A percentile compares a stretch with the other conserved stretches of the same genome.
Conservation (phyloP, 1,140 invertebrate species). For the Drosophila hydei region DNA sequence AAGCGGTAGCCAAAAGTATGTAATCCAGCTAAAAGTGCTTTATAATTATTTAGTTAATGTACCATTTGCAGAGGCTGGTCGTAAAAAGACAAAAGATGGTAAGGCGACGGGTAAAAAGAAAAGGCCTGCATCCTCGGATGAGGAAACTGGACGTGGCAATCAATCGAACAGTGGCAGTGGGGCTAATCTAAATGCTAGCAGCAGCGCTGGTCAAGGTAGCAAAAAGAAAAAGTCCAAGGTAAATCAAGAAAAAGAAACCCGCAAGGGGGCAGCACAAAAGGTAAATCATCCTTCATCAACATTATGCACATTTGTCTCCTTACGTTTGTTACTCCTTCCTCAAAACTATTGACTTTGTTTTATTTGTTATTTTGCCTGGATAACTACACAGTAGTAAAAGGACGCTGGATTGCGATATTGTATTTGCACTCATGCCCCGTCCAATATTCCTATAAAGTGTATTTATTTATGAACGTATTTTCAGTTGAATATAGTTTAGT, state of each 20-base stretch:
- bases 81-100: constrained; percentile 85
- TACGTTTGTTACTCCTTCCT: constrained; percentile 13
- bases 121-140: constrained; percentile 78
- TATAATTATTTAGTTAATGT: background rate
- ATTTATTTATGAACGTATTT: constrained; percentile 2
- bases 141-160: constrained; percentile 58
- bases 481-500: background rate
- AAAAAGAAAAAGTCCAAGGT: constrained; percentile 84
- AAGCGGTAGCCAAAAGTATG: constrained; percentile 85
- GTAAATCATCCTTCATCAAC: constrained; percentile 79
- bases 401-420: too few species aligned
- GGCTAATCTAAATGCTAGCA: constrained; percentile 49
- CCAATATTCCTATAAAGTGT: background rate
- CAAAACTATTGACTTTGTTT: constrained; percentile 36
- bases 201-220: constrained; percentile 73
- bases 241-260: constrained; percentile 84
- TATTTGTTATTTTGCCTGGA: constrained; percentile 7
- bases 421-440: background rate
- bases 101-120: constrained; percentile 83
- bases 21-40: background rate
- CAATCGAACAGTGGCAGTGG: constrained; percentile 53
- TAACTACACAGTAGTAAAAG: constrained; percentile 8
- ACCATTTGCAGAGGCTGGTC: constrained; percentile 84
- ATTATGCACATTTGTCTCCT: constrained; percentile 39
- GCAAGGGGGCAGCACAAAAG: constrained; percentile 83